Conservation (phyloP, 2,888 invertebrate species). For the Parthenolecanium corni region DNA sequence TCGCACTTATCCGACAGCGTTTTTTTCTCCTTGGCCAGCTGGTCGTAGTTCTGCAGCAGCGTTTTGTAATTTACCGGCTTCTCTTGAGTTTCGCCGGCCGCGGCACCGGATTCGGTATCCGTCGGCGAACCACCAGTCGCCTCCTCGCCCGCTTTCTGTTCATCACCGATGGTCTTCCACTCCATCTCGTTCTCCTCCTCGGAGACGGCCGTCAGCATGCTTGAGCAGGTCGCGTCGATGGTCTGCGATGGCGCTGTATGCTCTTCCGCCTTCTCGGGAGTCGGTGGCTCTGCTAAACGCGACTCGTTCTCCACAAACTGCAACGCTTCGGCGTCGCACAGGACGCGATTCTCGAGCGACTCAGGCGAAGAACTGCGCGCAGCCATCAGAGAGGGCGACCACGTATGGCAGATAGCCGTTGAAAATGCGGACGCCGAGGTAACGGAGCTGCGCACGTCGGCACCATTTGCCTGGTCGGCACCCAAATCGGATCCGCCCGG, state of each 20-base stretch:
- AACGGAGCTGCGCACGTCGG: background rate
- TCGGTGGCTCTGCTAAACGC: background rate
- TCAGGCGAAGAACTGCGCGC: background rate
- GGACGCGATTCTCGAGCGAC: background rate
- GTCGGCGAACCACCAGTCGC: background rate
- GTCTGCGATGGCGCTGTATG: background rate
- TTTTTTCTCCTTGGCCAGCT: constrained; percentile 17
- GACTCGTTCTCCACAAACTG: background rate
- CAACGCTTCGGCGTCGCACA: background rate
- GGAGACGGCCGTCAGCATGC: constrained; percentile 16
- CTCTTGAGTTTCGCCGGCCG: background rate
- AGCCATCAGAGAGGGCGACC: background rate
- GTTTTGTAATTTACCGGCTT: background rate
- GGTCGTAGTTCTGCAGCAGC: constrained; percentile 9
- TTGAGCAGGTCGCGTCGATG: constrained; percentile 3
- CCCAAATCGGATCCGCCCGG: background rate
- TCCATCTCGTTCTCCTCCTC: constrained; percentile 21
- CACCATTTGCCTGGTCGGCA: background rate
- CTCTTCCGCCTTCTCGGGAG: background rate
- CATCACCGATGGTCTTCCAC: constrained; percentile 20
- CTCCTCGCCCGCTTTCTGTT: background rate
- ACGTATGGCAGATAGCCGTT: background rate
- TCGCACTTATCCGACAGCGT: constrained; percentile 39
- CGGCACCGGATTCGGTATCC: too few relatives aligned
- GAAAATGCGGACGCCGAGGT: background rate